phyloP scores from a whole-genome alignment of 2,888 invertebrate genomes.

The Tridacna crocea region DNA sequence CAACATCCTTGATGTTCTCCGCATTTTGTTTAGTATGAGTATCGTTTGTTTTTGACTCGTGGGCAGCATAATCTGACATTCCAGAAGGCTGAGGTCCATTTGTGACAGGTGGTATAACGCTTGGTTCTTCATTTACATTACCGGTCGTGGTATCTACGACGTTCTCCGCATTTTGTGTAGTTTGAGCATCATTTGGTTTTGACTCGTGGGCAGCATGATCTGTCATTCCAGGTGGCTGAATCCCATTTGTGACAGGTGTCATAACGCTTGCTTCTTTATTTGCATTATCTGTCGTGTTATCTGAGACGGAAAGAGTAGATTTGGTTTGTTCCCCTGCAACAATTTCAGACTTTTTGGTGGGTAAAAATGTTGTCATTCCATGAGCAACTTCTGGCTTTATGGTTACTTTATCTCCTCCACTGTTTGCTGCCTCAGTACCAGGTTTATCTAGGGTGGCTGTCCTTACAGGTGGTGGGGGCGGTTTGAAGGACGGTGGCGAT shows the following conservation, averaged over 20 bases:
- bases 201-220: not conserved
- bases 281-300: not conserved
- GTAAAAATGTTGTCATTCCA: not conserved
- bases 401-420: not conserved
- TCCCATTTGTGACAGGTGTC: not conserved
- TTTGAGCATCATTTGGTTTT: not conserved
- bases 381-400: not conserved
- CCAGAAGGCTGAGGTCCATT: not conserved
- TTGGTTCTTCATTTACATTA: not conserved
- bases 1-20: not conserved
- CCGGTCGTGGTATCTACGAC: not conserved
- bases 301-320: not conserved
- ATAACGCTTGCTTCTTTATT: not conserved
- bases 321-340: not conserved
- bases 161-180: not conserved
- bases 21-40: not conserved
- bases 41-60: not conserved
- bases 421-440: not conserved
- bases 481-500: not conserved
- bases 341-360: not conserved
- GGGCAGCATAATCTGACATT: not conserved
- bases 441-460: not conserved
- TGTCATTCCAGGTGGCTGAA: not conserved
- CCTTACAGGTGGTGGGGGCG: not conserved
- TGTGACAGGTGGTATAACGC: not conserved